phyloP scores from a whole-genome alignment of 2,888 invertebrate species.

The Dolichopus griseipennis region DNA sequence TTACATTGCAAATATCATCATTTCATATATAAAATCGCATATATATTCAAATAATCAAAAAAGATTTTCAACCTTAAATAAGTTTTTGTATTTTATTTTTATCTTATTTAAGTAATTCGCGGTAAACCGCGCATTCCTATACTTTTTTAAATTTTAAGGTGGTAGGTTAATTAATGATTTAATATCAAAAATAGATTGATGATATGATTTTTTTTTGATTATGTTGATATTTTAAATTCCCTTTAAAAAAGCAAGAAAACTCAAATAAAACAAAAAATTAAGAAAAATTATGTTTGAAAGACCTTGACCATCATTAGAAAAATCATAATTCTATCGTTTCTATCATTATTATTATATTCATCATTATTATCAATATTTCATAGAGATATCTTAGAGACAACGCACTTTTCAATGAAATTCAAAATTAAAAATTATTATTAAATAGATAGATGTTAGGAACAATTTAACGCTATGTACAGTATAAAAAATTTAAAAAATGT shows the following conservation, averaged over 20 bases:
- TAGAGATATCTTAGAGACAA: too few relatives aligned
- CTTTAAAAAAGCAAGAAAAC: background rate
- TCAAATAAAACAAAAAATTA: background rate
- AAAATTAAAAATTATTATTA: background rate
- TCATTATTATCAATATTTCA: background rate
- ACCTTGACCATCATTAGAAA: background rate
- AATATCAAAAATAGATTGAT: too few relatives aligned
- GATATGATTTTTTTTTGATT: too few relatives aligned
- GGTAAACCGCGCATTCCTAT: too few relatives aligned
- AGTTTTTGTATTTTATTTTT: too few relatives aligned
- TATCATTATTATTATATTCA: too few relatives aligned
- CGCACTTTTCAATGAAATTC: constrained; percentile 2
- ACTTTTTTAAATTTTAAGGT: too few relatives aligned
- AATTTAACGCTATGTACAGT: background rate
- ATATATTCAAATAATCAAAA: background rate
- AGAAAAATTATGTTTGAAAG: background rate
- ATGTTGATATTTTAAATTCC: too few relatives aligned
- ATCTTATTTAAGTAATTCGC: too few relatives aligned
- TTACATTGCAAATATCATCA: background rate
- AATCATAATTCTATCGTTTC: background rate
- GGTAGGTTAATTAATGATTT: too few relatives aligned
- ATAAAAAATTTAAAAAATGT: too few relatives aligned
- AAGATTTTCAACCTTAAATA: too few relatives aligned
- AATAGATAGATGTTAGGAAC: background rate
- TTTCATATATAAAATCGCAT: background rate